Base-by-base conservation (phyloP, 2,113 vertebrate genomes). In the Colistium nudipinnis region DNA sequence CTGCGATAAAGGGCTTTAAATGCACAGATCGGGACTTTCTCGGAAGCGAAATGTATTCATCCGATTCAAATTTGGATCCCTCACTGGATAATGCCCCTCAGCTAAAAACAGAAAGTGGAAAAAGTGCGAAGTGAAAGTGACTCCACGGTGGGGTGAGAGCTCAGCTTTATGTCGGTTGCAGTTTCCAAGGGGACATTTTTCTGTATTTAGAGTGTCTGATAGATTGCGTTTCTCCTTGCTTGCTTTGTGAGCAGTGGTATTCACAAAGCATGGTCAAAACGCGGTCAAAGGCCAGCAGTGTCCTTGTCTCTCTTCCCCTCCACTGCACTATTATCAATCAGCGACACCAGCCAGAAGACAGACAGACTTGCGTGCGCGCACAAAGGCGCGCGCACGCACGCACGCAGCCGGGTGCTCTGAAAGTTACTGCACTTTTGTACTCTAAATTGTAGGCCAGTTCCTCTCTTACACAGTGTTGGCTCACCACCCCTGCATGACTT, bases 401-500 rank as follows among this genome's bases (percentile, higher is more conserved):
- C 28, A 70, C 45, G 52, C 12, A 1, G 13, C 12, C 41, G 17
- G 7, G 38, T 9, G 0, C 30, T 74, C 67, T 59, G n/a, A 65
- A 64, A 71, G 56, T 10, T 69, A 31, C 48, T 53, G 36, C 56
- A 64, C 2, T 60, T 57, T 28, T 74, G 62, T 70, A 38, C 25
- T 73, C 59, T 53, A 71, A 84, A 83, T 81, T 80, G 76, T 78
- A 76, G 86, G 57, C 67, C 65, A 83, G 73, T 68, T 83, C 49
- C 67, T 82, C 66, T 84, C 77, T 88, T 89, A 64, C 79, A 80
- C 72, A 43, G 69, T 54, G 64, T 60, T 84, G 84, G 64, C 69
- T 76, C 71, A 47, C 67, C 62, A 65, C 47, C 52, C 54, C 86
- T 78, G 70, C 25, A 44, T 79, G 80, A 84, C 82, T 82, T 45